Base-by-base conservation (phyloP, 2,113 vertebrate species). In the Arvicanthis niloticus region DNA sequence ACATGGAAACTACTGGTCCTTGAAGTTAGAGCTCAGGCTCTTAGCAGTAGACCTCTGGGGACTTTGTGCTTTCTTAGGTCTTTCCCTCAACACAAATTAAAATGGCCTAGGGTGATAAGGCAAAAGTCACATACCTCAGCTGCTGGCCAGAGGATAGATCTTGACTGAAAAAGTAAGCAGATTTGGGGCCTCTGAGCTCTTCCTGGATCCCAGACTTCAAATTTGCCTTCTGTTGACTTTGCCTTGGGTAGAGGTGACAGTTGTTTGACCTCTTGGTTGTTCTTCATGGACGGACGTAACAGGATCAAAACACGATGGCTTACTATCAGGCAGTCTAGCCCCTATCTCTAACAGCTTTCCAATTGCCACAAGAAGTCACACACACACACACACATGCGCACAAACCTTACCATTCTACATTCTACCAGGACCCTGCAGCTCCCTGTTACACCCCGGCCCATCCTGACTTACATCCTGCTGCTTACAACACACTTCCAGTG, bases 1-100 rank as follows among this genome's bases (percentile, higher is more conserved):
- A 78, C 19, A 8, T 67, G 62, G 24, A 86, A 17, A 45, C 80
- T 80, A 37, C 72, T 76, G 77, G 31, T 85, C 88, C 81, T 94
- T 65, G 45, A 88, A 80, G 42, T 91, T 82, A n/a, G 34, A 68
- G 34, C 58, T 40, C 62, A 0, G 62, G 75, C 58, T 77, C 89
- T 95, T 78, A 90, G 85, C 96, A 93, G 40, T 56, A 68, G 68
- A 65, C 37, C 60, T 67, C 42, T 87, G n/a, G 67, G 60, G 65
- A 58, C 15, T 60, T 48, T 26, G 0, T 65, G 60, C 67, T 56
- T 78, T 73, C 48, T 29, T 42, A 37, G 58, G 31, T 42, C 84
- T 93, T 93, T 60, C 26, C 89, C 60, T 65, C 48, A 13, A 58
- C 88, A 29, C 42, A 77, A 15, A 70, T 84, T 92, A 37, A 5